Percentiles rank a stretch among this genome's conserved stretches.
These are phyloP conservation scores for Aphis gossypii DNA, from an alignment of 1,140 invertebrate genomes.

Conservation along the genomic window DNA sequence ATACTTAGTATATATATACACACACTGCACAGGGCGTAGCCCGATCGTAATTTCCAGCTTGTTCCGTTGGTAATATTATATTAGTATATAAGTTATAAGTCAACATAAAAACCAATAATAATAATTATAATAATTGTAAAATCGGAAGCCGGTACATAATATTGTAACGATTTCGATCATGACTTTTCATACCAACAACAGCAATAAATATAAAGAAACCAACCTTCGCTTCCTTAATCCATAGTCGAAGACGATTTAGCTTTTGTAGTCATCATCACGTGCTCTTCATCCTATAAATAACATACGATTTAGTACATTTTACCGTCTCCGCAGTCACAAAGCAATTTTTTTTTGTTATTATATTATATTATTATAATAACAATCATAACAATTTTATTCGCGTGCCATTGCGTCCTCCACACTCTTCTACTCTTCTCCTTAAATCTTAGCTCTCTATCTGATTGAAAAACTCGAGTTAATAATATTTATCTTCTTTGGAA, in stretches of 20 bases:
- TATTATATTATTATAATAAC: not conserved
- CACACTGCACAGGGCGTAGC: not conserved
- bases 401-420: not conserved
- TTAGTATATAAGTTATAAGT: not conserved
- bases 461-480: not conserved
- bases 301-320: not conserved
- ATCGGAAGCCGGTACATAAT: not conserved
- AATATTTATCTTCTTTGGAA: not conserved
- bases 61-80: not conserved
- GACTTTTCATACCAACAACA: not conserved
- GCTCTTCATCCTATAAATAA: not conserved
- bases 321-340: no score
- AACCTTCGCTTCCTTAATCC: not conserved
- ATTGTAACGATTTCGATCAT: conserved; percentile 4
- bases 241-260: not conserved
- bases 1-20: not conserved
- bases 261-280: not conserved
- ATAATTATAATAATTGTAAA: not conserved
- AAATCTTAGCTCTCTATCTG: not conserved
- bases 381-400: not conserved
- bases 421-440: not conserved
- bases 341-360: not conserved
- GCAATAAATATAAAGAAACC: not conserved
- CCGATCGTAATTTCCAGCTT: not conserved
- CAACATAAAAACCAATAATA: not conserved